These are phyloP conservation scores for Exocentrus adspersus DNA, from an alignment of 2,888 invertebrate genomes.

Conservation along the genomic window DNA sequence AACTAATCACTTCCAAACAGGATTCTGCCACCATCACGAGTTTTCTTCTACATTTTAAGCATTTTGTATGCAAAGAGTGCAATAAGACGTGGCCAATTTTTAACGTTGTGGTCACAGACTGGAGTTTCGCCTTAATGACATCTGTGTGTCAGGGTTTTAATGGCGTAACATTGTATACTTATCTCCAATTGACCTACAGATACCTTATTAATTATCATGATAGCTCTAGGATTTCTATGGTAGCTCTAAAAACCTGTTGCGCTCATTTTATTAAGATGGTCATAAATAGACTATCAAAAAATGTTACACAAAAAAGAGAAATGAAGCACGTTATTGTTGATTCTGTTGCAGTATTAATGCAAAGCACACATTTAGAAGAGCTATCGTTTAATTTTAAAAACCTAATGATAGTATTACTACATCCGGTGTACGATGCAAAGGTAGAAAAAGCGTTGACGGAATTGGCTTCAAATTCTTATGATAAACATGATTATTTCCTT, in stretches of 20 bases:
- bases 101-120: conserved; percentile 7
- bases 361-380: conserved; percentile 8
- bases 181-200: conserved; percentile 5
- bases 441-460: background rate
- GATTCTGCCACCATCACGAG: conserved; percentile 1
- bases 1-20: conserved; percentile 10
- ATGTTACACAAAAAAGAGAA: background rate
- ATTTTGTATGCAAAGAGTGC: background rate
- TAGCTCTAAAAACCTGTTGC: background rate
- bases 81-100: conserved; percentile 18
- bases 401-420: background rate
- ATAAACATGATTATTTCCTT: background rate
- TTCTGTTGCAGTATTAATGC: conserved; percentile 2
- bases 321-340: conserved; percentile 13
- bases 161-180: conserved; percentile 4
- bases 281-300: background rate
- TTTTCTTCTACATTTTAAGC: conserved; percentile 5
- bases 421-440: background rate
- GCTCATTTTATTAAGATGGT: conserved; percentile 19
- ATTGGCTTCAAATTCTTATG: background rate
- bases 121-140: conserved; percentile 14
- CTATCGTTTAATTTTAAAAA: conserved; percentile 12
- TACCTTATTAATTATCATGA: background rate
- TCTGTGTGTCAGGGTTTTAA: conserved; percentile 13
- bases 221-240: background rate